Percentiles rank a stretch among this genome's conserved stretches.
Conservation (phyloP, 1,140 invertebrate species). For the Bombus affinis region DNA sequence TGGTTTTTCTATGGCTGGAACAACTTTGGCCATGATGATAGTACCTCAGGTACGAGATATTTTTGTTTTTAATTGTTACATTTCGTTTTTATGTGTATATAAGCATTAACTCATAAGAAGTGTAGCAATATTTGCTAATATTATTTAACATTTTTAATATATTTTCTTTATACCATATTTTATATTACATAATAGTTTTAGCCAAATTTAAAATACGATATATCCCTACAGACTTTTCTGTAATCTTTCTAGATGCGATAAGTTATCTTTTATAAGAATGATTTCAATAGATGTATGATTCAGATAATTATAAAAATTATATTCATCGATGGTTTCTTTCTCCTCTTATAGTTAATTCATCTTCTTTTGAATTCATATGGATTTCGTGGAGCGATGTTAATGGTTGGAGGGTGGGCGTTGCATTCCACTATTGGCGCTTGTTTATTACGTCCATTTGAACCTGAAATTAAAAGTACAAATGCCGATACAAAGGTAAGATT, state of each 20-base stretch:
- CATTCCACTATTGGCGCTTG: conserved; percentile 87
- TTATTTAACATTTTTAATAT: too few species aligned
- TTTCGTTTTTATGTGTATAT: too few species aligned
- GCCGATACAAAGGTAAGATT: neutral
- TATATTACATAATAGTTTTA: neutral
- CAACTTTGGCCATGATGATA: conserved; percentile 88
- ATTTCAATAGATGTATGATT: too few species aligned
- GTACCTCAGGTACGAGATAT: conserved; percentile 85
- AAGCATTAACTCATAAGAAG: too few species aligned
- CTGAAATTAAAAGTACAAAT: conserved; percentile 67
- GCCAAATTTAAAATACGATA: neutral
- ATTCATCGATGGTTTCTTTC: neutral
- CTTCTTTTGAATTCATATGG: conserved; percentile 64
- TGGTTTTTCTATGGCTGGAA: conserved; percentile 89
- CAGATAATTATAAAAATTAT: neutral
- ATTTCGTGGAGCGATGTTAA: conserved; percentile 84
- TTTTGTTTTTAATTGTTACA: too few species aligned
- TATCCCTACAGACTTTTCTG: neutral
- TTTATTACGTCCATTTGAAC: conserved; percentile 85
- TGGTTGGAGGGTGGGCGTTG: conserved; percentile 86
- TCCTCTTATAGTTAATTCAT: conserved; percentile 60
- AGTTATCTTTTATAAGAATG: neutral
- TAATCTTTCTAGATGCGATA: neutral
- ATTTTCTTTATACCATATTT: too few species aligned
- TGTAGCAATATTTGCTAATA: too few species aligned